Base-by-base conservation (phyloP, 2,113 vertebrate genomes). In the Psittacus erithacus region DNA sequence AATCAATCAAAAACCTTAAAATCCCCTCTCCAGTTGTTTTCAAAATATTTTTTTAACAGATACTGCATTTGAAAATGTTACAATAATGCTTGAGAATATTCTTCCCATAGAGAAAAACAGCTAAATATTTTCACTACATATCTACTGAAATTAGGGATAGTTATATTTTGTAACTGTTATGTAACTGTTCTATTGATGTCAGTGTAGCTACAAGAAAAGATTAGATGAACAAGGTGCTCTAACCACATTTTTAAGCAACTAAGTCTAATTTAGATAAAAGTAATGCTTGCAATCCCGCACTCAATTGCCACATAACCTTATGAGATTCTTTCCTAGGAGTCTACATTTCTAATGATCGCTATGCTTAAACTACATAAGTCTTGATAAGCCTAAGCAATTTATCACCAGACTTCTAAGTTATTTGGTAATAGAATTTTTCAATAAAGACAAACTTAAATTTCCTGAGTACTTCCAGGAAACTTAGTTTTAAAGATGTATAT, bases 331-430 rank as follows among this genome's bases (percentile, higher is more conserved):
- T 90, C 46, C 15, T 79, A 62, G 17, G 39, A 73, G 28, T 64
- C 39, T 69, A 47, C 7, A 31, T 73, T 88, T 82, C 24, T 80
- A 65, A 88, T 69, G 15, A 57, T 46, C 88, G 16, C 14, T 69
- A 15, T 73, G 15, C 13, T 73, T 92, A 73, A 59, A 71, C 75
- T 70, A 53, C 29, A 10, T 75, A 64, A 28, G 17, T 80, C 49
- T 95, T 76, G 27, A 69, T 74, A 94, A 94, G 5, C n/a, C 17
- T 53, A 53, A 93, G 50, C 22, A 81, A 59, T 90, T 95, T 78
- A 83, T 8, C 39, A 88, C 22, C 6, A 39, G 17, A 62, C 4
- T 64, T 75, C 39, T 14, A 68, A 87, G 8, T 14, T 38, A 83
- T 77, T 88, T 77, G 29, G 35, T 29, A 77, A 92, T 90, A 86